Evolutionary conservation across 2,888 invertebrate species (phyloP).

Genomic region (Neria commutata): DNA sequence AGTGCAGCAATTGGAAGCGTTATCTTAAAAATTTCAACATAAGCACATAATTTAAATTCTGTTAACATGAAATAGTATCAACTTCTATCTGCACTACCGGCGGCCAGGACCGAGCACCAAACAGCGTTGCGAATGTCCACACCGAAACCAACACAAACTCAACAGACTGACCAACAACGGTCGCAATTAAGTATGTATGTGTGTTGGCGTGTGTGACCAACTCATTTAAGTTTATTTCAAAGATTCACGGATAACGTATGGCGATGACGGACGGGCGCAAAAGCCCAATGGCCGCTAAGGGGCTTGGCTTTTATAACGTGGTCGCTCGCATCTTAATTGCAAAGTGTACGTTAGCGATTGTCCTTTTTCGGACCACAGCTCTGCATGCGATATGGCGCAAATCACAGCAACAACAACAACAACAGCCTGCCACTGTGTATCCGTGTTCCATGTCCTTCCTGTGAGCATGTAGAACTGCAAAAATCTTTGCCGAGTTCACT

Average conservation of each 20-base stretch:
- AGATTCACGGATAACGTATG: constrained; percentile 10
- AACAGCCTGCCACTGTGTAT: constrained; percentile 12
- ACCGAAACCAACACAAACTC: neutral
- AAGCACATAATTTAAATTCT: constrained; percentile 21
- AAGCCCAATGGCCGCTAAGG: constrained; percentile 11
- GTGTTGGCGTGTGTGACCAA: constrained; percentile 11
- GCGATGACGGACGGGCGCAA: neutral
- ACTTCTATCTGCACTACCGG: neutral
- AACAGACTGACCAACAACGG: neutral
- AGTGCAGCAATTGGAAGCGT: constrained; percentile 12
- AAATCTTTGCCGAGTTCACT: constrained; percentile 11
- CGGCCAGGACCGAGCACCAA: neutral
- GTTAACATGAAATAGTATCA: constrained; percentile 14
- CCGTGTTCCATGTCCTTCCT: neutral
- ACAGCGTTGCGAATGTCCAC: neutral
- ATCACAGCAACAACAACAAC: constrained; percentile 22
- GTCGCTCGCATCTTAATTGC: constrained; percentile 28
- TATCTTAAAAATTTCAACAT: constrained; percentile 17
- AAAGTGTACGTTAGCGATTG: constrained; percentile 29
- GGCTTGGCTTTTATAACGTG: constrained; percentile 12
- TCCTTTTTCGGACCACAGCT: constrained; percentile 10
- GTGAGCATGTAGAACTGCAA: constrained; percentile 15
- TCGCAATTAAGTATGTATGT: neutral
- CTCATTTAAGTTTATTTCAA: constrained; percentile 13
- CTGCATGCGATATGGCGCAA: neutral